Percentiles rank a stretch among this genome's conserved stretches.
Evolutionary conservation across 23 tunicate species (phyloP).

Genomic region (Ciona savignyi): DNA sequence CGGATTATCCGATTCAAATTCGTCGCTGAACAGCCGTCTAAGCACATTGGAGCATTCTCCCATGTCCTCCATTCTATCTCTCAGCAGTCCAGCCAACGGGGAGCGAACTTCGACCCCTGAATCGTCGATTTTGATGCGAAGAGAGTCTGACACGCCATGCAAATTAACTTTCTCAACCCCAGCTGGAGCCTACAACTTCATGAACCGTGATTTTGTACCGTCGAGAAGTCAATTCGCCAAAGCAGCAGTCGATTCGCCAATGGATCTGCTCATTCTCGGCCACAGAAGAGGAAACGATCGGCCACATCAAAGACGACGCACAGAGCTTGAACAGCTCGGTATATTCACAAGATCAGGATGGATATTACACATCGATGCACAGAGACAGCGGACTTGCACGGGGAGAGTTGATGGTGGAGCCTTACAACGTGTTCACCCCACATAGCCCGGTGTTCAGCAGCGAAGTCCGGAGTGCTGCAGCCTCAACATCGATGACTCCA

Average conservation of each 20-base stretch:
- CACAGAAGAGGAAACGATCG: constrained; percentile 39
- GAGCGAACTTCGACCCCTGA: constrained; percentile 32
- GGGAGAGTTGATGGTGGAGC: not conserved
- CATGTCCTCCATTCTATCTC: constrained; percentile 32
- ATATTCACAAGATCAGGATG: constrained; percentile 42
- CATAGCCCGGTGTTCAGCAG: not conserved
- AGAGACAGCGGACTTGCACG: constrained; percentile 3
- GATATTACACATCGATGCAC: constrained; percentile 21
- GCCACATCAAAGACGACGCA: constrained; percentile 20
- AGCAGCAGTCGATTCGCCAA: constrained; percentile 29
- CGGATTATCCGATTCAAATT: constrained; percentile 35
- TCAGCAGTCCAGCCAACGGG: not conserved
- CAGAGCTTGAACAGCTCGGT: constrained; percentile 10
- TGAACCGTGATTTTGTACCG: constrained; percentile 54
- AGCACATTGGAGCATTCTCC: constrained; percentile 63
- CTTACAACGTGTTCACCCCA: constrained; percentile 7
- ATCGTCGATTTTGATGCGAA: constrained; percentile 7
- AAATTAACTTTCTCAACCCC: constrained; percentile 41
- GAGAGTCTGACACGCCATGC: constrained; percentile 34
- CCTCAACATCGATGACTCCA: constrained; percentile 8
- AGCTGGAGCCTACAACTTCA: constrained; percentile 82
- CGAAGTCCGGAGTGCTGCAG: constrained; percentile 1
- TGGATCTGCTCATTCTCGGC: constrained; percentile 53
- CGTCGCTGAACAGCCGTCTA: constrained; percentile 72
- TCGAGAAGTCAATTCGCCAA: not conserved